Base-by-base conservation (phyloP, 2,888 invertebrate species). In the Noctua janthe region DNA sequence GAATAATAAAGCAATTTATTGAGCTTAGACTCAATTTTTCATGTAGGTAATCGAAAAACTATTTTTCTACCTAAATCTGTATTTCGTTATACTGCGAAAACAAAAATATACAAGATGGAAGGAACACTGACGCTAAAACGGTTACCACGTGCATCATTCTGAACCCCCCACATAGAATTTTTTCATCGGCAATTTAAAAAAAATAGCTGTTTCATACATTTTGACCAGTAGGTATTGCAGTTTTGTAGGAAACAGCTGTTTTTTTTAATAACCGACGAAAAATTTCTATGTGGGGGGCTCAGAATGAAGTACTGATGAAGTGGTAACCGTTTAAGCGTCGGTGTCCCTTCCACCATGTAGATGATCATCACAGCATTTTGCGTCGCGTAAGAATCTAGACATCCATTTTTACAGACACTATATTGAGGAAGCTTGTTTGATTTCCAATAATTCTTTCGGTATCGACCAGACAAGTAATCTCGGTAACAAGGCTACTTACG, bases 401-500 rank as follows among this genome's bases (percentile, higher is more conserved):
- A 20, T 20, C 2, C 8, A 67, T 13, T 6, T 59, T 15, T 51
- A 4, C 11, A 54, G 51, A 15, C n/a, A 49, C 15, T 43, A 20
- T n/a, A 3, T n/a, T 79, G n/a, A 78, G 70, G 15, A 62, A 20
- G 2, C n/a, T 69, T 11, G 15, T 47, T 15, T 2, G 4, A 23
- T 20, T 59, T 80, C 59, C 15, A 20, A 73, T 59, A 35, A 69
- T 71, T 82, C 7, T 74, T 70, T 64, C 10, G 13, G 35, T 67
- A 67, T 76, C 66, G 35, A 51, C 56, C 49, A 54, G 51, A 43
- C 39, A 51, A 59, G 47, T 59, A 76, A 71, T 81, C n/a, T 76
- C 51, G 15, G 67, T 75, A 43, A 67, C 20, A 66, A 71, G 75
- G 56, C 74, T 56, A 70, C 70, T 71, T 17, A 47, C 35, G 20